Conservation (phyloP, 2,888 invertebrate species). For the Thereva unica region DNA sequence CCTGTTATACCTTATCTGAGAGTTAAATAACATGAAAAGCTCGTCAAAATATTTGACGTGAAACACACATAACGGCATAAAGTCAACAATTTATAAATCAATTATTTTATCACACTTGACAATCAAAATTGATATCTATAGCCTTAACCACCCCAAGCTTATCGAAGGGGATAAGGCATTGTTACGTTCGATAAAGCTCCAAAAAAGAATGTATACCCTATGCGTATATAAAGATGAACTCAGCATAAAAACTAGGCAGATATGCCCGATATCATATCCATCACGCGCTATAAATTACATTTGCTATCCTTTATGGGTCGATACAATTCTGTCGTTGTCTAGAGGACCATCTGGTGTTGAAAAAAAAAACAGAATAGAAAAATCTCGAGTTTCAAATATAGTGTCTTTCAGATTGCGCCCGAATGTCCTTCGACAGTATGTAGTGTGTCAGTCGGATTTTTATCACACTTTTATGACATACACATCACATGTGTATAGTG, state of each 20-base stretch:
- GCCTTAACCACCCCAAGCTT: slow-evolving; percentile 9
- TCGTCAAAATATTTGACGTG: slow-evolving; percentile 16
- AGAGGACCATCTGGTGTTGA: slow-evolving; percentile 23
- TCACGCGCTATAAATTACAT: slow-evolving; percentile 39
- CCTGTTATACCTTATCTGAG: too few relatives aligned
- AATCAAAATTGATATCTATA: slow-evolving; percentile 11
- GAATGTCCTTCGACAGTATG: neutral
- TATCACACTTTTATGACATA: slow-evolving; percentile 3
- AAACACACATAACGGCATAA: slow-evolving; percentile 26
- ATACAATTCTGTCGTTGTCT: slow-evolving; percentile 25
- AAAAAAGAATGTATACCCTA: slow-evolving; percentile 10
- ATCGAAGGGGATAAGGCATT: slow-evolving; percentile 5
- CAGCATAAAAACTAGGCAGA: slow-evolving; percentile 16
- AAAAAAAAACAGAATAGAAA: neutral
- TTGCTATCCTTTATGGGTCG: slow-evolving; percentile 34
- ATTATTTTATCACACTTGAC: slow-evolving; percentile 40
- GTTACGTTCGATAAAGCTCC: slow-evolving; percentile 17
- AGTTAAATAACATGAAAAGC: too few relatives aligned
- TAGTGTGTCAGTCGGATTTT: slow-evolving; percentile 17
- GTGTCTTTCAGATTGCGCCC: too few relatives aligned
- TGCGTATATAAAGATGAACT: slow-evolving; percentile 27
- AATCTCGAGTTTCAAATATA: too few relatives aligned
- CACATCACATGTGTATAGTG: slow-evolving; percentile 18
- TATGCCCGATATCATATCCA: slow-evolving; percentile 31
- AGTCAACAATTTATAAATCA: slow-evolving; percentile 42